A percentile compares a stretch with the other conserved stretches of the same genome.
phyloP scores from a whole-genome alignment of 2,888 invertebrate genomes.

The Cecidostiba fungosa region DNA sequence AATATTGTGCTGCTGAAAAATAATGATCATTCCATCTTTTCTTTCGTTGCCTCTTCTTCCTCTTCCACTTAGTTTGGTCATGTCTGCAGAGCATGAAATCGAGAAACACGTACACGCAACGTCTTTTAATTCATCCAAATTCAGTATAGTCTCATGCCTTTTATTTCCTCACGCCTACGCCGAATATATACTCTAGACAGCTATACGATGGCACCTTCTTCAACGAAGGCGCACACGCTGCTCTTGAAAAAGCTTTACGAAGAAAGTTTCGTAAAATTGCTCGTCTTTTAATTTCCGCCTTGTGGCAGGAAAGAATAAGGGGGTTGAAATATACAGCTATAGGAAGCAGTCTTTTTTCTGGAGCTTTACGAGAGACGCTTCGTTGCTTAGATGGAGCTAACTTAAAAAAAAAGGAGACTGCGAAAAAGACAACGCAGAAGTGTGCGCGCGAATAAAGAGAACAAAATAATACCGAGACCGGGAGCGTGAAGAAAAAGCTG shows the following conservation, averaged over 20 bases:
- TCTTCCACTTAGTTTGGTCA: too few species aligned
- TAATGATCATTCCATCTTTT: too few species aligned
- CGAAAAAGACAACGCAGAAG: constrained; percentile 8
- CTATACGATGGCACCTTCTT: too few species aligned
- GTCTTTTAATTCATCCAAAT: background rate
- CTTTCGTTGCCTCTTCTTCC: too few species aligned
- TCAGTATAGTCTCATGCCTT: background rate
- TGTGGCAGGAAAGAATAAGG: constrained; percentile 53
- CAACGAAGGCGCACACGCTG: constrained; percentile 2
- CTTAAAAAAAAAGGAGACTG: constrained; percentile 6
- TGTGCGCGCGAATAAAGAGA: constrained; percentile 28
- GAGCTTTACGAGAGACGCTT: constrained; percentile 64
- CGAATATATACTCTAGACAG: too few species aligned
- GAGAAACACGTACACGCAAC: background rate
- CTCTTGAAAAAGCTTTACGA: constrained; percentile 64
- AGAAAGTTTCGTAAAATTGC: constrained; percentile 66
- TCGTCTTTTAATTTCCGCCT: constrained; percentile 68
- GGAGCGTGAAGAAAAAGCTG: constrained; percentile 10
- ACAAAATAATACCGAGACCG: constrained; percentile 21
- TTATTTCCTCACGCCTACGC: background rate
- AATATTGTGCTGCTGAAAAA: too few species aligned
- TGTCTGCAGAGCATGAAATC: too few species aligned
- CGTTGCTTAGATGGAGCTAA: background rate
- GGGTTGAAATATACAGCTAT: background rate
- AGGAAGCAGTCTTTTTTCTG: constrained; percentile 41